These are phyloP conservation scores for Ametastegia equiseti DNA, from an alignment of 2,888 invertebrate species.

Conservation along the genomic window DNA sequence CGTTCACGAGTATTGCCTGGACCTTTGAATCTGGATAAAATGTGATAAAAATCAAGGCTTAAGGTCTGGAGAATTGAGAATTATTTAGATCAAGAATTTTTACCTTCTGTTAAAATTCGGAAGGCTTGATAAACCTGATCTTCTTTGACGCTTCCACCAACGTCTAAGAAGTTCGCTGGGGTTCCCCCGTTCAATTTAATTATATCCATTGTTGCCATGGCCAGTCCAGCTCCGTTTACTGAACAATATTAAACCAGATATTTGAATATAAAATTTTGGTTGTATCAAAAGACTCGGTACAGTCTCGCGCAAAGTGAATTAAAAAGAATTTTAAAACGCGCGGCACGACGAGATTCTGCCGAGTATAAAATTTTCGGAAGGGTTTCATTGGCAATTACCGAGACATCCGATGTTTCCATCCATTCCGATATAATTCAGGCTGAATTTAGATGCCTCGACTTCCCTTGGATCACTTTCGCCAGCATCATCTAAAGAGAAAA, in stretches of 20 bases:
- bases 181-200: conserved; percentile 97
- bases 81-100: background rate
- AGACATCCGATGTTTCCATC: conserved; percentile 97
- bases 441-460: conserved; percentile 92
- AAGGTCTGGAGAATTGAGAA: background rate
- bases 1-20: conserved; percentile 97
- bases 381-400: conserved; percentile 74
- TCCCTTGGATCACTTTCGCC: conserved; percentile 96
- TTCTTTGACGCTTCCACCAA: conserved; percentile 97
- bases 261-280: background rate
- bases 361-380: conserved; percentile 12
- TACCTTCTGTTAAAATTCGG: conserved; percentile 88
- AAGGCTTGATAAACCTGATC: conserved; percentile 96
- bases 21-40: conserved; percentile 86
- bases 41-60: background rate
- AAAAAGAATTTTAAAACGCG: no score
- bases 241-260: background rate
- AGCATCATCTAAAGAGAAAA: conserved; percentile 93
- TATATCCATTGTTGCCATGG: conserved; percentile 99
- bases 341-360: no score
- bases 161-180: conserved; percentile 99
- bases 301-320: no score
- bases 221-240: conserved; percentile 99
- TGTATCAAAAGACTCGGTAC: no score
- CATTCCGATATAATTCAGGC: conserved; percentile 97